Evolutionary conservation across 2,797 vertebrate genomes (phyloP), one percentile per base, ranked within the genome.

Genomic region (Falco novaeseelandiae): DNA sequence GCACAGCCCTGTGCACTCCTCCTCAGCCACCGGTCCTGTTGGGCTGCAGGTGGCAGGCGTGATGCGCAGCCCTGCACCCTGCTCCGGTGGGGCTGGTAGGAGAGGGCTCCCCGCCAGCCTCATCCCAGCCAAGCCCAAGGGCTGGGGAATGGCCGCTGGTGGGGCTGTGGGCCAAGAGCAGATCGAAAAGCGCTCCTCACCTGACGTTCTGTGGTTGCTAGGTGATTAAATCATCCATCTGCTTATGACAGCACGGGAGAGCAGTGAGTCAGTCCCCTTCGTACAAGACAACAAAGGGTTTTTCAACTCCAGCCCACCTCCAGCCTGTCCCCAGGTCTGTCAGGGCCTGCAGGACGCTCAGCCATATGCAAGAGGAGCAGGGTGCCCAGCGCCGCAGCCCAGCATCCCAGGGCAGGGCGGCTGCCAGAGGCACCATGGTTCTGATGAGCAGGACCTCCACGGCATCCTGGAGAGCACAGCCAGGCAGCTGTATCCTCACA

Each of bases 181-280:
- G 76, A 25, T 62, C 8, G 9, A 80, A 76, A 74, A 88, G 48
- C 3, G 4, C 66, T 94, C 83, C 80, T 88, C 92, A 96, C 95
- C 95, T 96, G 58, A 94, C 63, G 73, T 96, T 92, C 77, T 92
- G 79, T 8, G 62, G 97, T 97, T 97, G 97, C 97, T 97, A 97
- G 94, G 96, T 92, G 95, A 97, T 96, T 87, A 94, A 96, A 97
- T 94, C 79, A 96, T 97, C 97, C 96, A 97, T 97, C 95, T 97
- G 96, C 94, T 83, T 85, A 87, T 96, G 95, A 89, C 94, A 95
- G 90, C 94, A 61, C 8, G 15, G 93, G 86, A 93, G 92, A 89
- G 76, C 90, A 9, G 57, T 97, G 97, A 97, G 71, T 97, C 97
- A 97, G 93, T 81, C 90, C 67, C 81, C 52, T 90, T 77, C 87